A percentile compares a stretch with the other conserved stretches of the same genome.
phyloP scores from a whole-genome alignment of 2,888 invertebrate genomes.

The Erannis defoliaria region DNA sequence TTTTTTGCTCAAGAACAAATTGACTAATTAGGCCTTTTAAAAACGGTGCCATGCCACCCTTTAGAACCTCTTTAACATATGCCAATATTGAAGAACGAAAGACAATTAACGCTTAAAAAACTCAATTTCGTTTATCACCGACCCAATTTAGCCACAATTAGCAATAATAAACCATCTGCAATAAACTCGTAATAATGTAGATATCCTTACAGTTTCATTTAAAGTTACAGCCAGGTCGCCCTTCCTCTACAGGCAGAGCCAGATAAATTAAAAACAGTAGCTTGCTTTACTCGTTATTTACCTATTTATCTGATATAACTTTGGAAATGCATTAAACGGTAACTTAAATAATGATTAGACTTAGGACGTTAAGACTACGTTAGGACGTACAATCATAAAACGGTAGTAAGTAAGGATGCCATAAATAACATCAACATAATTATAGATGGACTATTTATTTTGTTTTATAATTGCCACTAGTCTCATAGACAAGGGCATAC shows the following conservation, averaged over 20 bases:
- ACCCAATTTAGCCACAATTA: conserved; percentile 64
- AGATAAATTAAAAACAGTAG: conserved; percentile 18
- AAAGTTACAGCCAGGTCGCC: conserved; percentile 70
- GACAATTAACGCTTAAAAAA: conserved; percentile 46
- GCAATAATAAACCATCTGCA: conserved; percentile 60
- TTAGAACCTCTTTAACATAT: conserved; percentile 19
- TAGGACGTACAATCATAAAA: too few relatives aligned
- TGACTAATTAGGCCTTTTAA: background rate
- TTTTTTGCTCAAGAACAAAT: background rate
- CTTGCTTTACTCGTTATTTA: conserved; percentile 4
- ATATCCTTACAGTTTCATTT: conserved; percentile 71
- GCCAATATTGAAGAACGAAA: conserved; percentile 23
- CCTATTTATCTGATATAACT: background rate
- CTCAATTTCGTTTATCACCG: conserved; percentile 51
- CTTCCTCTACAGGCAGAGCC: conserved; percentile 60
- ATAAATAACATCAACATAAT: too few relatives aligned
- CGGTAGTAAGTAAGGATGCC: too few relatives aligned
- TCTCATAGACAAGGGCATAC: too few relatives aligned
- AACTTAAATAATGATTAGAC: background rate
- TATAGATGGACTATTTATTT: too few relatives aligned
- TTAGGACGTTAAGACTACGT: too few relatives aligned
- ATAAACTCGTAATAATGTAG: conserved; percentile 62
- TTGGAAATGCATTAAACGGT: too few relatives aligned
- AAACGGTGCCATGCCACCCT: background rate
- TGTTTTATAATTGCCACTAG: too few relatives aligned